A percentile compares a stretch with the other conserved stretches of the same genome.
These are phyloP conservation scores for Teleopsis dalmanni DNA, from an alignment of 1,140 invertebrate genomes.

Conservation along the genomic window DNA sequence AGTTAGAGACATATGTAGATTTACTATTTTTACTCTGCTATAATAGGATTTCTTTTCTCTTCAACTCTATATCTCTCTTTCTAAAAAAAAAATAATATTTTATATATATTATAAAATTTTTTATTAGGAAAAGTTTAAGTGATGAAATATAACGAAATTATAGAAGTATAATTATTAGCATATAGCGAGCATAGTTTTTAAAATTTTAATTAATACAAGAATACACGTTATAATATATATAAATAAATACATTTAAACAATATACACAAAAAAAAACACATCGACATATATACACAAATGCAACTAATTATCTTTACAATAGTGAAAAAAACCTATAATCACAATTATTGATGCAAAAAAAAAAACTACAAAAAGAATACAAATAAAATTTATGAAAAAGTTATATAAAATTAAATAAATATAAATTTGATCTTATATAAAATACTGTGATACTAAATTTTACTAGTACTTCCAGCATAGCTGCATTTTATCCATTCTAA, in stretches of 20 bases:
- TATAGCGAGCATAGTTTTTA: background rate
- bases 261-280: background rate
- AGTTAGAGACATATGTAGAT: too few relatives aligned
- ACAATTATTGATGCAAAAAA: constrained; percentile 11
- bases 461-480: constrained; percentile 46
- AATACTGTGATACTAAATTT: constrained; percentile 46
- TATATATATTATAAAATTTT: too few relatives aligned
- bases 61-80: too few relatives aligned
- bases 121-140: background rate
- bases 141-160: background rate
- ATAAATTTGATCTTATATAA: constrained; percentile 43
- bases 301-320: too few relatives aligned
- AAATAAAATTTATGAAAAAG: background rate
- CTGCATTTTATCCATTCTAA: constrained; percentile 46
- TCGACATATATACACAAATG: background rate
- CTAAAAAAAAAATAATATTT: too few relatives aligned
- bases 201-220: background rate
- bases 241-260: background rate
- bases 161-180: background rate
- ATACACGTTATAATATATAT: background rate
- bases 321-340: background rate
- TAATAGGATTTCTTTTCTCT: too few relatives aligned
- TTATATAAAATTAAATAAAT: constrained; percentile 12
- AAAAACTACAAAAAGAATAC: constrained; percentile 2
- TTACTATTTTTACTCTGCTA: too few relatives aligned